Percentiles rank a stretch among this genome's conserved stretches.
Evolutionary conservation across 2,113 vertebrate species (phyloP).

Genomic region (Petrocephalus zakoni): DNA sequence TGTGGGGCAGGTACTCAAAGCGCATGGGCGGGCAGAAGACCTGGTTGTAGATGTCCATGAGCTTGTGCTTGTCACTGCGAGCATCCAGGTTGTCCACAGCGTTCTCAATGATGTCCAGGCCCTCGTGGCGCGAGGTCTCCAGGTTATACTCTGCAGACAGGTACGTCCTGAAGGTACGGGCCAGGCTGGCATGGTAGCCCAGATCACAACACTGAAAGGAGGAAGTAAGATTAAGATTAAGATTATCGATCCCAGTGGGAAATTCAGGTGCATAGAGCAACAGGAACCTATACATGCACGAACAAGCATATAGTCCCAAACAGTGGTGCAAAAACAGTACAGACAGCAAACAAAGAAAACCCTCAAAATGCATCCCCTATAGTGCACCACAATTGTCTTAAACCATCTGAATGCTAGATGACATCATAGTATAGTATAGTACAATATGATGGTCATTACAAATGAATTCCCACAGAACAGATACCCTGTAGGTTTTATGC

Average conservation of each 20-base stretch:
- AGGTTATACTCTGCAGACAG: slow-evolving; percentile 96
- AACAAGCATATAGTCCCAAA: not conserved
- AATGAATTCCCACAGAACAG: not conserved
- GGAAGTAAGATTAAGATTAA: slow-evolving; percentile 13
- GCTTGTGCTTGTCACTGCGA: slow-evolving; percentile 93
- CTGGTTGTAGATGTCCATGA: slow-evolving; percentile 99
- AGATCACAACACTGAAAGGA: slow-evolving; percentile 83
- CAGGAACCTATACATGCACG: not conserved
- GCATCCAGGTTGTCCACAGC: slow-evolving; percentile 94
- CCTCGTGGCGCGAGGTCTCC: slow-evolving; percentile 93
- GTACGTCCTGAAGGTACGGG: slow-evolving; percentile 90
- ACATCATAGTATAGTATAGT: no score
- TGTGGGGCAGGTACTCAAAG: slow-evolving; percentile 97
- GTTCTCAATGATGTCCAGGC: slow-evolving; percentile 87
- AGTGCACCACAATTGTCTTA: not conserved
- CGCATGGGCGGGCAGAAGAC: slow-evolving; percentile 95
- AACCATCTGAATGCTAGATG: not conserved
- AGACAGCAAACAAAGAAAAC: not conserved
- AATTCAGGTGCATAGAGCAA: not conserved
- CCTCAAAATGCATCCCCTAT: no score
- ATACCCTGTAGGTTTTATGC: not conserved
- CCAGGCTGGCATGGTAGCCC: slow-evolving; percentile 90
- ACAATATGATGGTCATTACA: not conserved
- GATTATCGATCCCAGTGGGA: not conserved
- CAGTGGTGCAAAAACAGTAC: not conserved